Evolutionary conservation across 2,113 vertebrate genomes (phyloP).

Genomic region (Oncorhynchus masou): DNA sequence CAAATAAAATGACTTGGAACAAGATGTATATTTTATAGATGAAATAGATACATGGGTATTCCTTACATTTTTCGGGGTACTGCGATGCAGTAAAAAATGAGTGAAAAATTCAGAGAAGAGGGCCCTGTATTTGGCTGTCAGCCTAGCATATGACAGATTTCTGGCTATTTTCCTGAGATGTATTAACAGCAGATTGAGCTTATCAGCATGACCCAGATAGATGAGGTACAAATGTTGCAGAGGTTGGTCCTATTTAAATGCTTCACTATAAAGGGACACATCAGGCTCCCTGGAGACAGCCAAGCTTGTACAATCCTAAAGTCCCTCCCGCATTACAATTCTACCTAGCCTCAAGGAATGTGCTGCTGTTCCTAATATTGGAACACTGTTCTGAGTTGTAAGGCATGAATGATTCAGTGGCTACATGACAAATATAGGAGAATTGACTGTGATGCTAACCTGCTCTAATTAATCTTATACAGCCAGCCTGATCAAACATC

Average conservation of each 20-base stretch:
- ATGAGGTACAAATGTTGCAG: conserved; percentile 47
- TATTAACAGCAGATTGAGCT: conserved; percentile 45
- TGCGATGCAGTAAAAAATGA: neutral
- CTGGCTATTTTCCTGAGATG: conserved; percentile 22
- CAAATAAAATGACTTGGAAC: neutral
- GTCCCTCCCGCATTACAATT: conserved; percentile 44
- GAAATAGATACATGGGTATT: conserved; percentile 8
- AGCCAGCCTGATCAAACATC: no score
- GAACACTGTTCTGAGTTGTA: conserved; percentile 28
- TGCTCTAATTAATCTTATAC: conserved; percentile 32
- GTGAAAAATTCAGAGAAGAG: neutral
- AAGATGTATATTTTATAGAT: conserved; percentile 4
- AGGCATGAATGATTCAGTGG: conserved; percentile 33
- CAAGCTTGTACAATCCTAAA: conserved; percentile 45
- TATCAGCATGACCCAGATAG: conserved; percentile 61
- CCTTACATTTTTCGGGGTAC: neutral
- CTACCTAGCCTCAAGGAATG: conserved; percentile 34
- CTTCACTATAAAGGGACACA: conserved; percentile 44
- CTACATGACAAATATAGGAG: conserved; percentile 17
- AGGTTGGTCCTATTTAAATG: conserved; percentile 51
- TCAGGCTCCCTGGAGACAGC: conserved; percentile 45
- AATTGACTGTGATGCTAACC: conserved; percentile 17
- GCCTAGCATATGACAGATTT: conserved; percentile 28
- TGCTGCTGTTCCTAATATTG: conserved; percentile 22
- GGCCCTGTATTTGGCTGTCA: conserved; percentile 3